A percentile compares a stretch with the other conserved stretches of the same genome.
phyloP scores from a whole-genome alignment of 2,888 invertebrate genomes.

The Geophilus truncorum region DNA sequence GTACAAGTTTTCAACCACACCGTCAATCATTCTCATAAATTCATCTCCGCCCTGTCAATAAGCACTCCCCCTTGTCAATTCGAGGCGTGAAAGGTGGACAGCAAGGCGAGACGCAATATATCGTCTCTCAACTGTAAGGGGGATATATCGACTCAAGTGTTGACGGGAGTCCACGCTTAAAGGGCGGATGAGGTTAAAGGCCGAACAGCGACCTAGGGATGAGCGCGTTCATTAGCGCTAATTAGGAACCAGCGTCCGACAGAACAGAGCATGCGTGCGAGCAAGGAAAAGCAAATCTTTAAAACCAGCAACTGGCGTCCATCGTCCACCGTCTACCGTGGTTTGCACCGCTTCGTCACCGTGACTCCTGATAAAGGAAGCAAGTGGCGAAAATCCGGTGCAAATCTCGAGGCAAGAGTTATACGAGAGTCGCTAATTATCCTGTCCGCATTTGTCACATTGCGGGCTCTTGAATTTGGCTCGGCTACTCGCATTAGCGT shows the following conservation, averaged over 20 bases:
- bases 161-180: not conserved
- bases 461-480: not conserved
- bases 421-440: not conserved
- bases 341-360: not conserved
- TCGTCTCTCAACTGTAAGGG: not conserved
- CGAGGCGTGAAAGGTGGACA: not conserved
- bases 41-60: not conserved
- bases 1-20: not conserved
- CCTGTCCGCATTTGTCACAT: not conserved
- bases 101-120: not conserved
- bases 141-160: not conserved
- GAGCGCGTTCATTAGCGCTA: slow-evolving; percentile 16
- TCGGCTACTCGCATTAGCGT: not conserved
- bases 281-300: slow-evolving; percentile 5
- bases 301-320: not conserved
- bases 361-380: not conserved
- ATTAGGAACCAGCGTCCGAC: not conserved
- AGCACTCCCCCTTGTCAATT: not conserved
- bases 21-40: slow-evolving; percentile 12
- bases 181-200: slow-evolving; percentile 1
- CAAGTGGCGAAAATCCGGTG: not conserved
- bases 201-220: slow-evolving; percentile 5
- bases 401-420: not conserved
- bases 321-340: not conserved
- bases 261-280: not conserved